Evolutionary conservation across 2,888 invertebrate species (phyloP), one percentile per base, ranked within the genome.

Genomic region (Cryptocephalus moraei): DNA sequence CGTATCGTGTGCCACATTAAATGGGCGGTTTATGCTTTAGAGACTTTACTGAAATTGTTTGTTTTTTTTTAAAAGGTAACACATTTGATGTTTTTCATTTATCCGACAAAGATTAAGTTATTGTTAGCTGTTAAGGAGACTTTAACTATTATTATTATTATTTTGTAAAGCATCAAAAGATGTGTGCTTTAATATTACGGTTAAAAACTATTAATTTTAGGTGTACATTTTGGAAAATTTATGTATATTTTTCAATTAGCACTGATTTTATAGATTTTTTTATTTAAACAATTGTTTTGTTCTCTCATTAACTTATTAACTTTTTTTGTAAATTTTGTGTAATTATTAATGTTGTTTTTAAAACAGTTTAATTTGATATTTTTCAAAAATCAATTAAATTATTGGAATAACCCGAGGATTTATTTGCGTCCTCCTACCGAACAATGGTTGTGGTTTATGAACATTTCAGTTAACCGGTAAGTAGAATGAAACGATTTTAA

Each of bases 261-360:
- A 58, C 56, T 61, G 57, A 60, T 59, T 60, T 56, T 57, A 59
- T 53, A 56, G 52, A 51, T 59, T 60, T 58, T 55, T 54, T 54
- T 61, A 59, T 61, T 62, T 62, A 58, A 62, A 57, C 59, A 58
- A 53, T 56, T 56, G 59, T 51, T 56, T 58, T 58, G 50, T 62
- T 56, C 52, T 62, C 54, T 55, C 53, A 57, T 59, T 62, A 62
- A 63, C 60, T 62, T 63, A 63, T 63, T 62, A 63, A 63, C 60
- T 56, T 53, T 56, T 59, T 58, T 59, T 60, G 60, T 57, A 60
- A 58, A 57, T 62, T 52, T 52, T 49, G 52, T 52, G 52, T 58
- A 56, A 59, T 59, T 36, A 58, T 58, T 61, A 55, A 58, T 57
- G 57, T 59, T 60, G 60, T 58, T 59, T 60, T 57, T 53, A 57